phyloP scores from a whole-genome alignment of 2,888 invertebrate genomes.

The Tenthredo notha region DNA sequence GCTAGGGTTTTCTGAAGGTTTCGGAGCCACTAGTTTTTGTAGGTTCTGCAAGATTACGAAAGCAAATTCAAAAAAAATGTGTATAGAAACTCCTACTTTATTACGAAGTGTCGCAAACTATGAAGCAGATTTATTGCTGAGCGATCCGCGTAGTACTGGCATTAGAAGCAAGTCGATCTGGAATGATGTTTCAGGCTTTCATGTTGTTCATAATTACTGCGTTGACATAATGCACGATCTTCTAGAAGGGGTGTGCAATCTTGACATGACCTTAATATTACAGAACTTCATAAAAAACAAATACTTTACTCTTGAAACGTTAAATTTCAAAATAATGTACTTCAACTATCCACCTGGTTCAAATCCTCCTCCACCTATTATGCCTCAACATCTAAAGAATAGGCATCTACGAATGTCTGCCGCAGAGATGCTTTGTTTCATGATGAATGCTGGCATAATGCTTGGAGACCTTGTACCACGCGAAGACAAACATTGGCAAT shows the following conservation, averaged over 20 bases:
- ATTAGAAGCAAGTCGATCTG: conserved; percentile 50
- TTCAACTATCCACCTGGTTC: conserved; percentile 9
- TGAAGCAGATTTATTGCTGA: not conserved
- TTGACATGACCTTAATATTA: conserved; percentile 56
- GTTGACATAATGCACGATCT: conserved; percentile 59
- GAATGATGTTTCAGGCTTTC: conserved; percentile 40
- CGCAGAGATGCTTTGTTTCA: conserved; percentile 52
- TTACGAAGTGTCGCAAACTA: conserved; percentile 1
- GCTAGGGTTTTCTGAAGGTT: conserved; percentile 13
- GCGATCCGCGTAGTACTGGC: conserved; percentile 16
- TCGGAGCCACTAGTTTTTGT: not conserved
- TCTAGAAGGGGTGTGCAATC: conserved; percentile 58
- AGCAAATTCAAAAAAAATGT: not conserved
- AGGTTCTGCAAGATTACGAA: conserved; percentile 4
- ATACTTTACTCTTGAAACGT: conserved; percentile 52
- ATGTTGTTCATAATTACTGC: conserved; percentile 50
- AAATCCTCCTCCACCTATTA: conserved; percentile 54
- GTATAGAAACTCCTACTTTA: not conserved
- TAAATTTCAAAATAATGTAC: conserved; percentile 51
- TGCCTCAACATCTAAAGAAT: conserved; percentile 51
- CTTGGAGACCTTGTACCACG: conserved; percentile 42
- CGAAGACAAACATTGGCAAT: conserved; percentile 43
- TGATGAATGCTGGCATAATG: conserved; percentile 53
- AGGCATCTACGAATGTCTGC: conserved; percentile 49
- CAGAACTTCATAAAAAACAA: conserved; percentile 55